Percentiles rank a stretch among this genome's conserved stretches.
Evolutionary conservation across 1,140 invertebrate species (phyloP).

Genomic region (Cheumatopsyche charites): DNA sequence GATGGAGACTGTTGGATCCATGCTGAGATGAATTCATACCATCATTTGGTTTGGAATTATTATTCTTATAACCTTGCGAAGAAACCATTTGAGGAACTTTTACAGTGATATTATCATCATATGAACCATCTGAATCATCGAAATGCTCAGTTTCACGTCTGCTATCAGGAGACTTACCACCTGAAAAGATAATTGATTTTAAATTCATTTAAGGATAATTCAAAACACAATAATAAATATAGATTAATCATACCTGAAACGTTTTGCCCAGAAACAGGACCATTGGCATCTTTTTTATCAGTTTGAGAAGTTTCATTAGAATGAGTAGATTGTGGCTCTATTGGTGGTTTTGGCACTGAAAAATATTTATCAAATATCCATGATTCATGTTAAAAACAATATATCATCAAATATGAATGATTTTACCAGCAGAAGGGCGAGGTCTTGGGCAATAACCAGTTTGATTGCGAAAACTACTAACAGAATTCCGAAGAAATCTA

Average conservation of each 20-base stretch:
- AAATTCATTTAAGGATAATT: not conserved
- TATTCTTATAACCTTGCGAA: not conserved
- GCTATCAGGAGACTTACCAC: not conserved
- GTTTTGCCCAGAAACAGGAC: not conserved
- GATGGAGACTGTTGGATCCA: not conserved
- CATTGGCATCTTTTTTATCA: constrained; percentile 32
- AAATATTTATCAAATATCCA: constrained; percentile 6
- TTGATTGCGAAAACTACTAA: constrained; percentile 87
- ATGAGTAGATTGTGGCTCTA: constrained; percentile 20
- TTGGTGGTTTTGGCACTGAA: constrained; percentile 28
- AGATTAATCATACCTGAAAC: not conserved
- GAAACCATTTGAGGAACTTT: constrained; percentile 56
- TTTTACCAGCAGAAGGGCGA: constrained; percentile 41
- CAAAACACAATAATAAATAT: not conserved
- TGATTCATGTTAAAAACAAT: not conserved
- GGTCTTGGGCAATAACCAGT: constrained; percentile 73
- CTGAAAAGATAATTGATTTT: constrained; percentile 18
- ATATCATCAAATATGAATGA: too few species aligned
- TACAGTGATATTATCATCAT: constrained; percentile 64
- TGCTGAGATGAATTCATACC: not conserved
- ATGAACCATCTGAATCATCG: constrained; percentile 62
- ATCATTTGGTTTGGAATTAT: not conserved
- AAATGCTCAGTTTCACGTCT: constrained; percentile 37
- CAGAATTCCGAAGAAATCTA: constrained; percentile 84
- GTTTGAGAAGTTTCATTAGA: constrained; percentile 14